Evolutionary conservation across 2,888 invertebrate genomes (phyloP).

Genomic region (Pammene aurita): DNA sequence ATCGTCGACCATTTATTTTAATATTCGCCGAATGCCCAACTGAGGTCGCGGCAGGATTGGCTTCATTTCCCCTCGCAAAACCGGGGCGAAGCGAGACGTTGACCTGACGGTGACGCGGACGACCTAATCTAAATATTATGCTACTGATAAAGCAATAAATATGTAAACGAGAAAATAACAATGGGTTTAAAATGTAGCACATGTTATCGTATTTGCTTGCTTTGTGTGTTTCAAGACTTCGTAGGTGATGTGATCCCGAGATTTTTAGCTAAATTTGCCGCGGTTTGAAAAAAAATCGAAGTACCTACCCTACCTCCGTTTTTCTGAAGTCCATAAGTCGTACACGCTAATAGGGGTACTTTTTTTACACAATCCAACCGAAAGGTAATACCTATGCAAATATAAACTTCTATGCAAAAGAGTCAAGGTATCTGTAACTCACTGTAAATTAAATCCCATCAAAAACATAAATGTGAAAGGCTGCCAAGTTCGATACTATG

Average conservation of each 20-base stretch:
- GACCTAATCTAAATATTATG: slow-evolving; percentile 30
- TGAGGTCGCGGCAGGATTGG: slow-evolving; percentile 15
- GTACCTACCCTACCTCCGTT: too few relatives aligned
- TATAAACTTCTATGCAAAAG: too few relatives aligned
- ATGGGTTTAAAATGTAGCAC: slow-evolving; percentile 24
- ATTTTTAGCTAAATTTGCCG: neutral
- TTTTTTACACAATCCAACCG: too few relatives aligned
- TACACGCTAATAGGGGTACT: too few relatives aligned
- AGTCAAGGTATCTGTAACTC: too few relatives aligned
- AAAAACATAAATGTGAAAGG: too few relatives aligned
- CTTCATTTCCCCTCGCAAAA: slow-evolving; percentile 24
- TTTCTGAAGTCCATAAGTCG: too few relatives aligned
- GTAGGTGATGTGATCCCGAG: neutral
- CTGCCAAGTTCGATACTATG: too few relatives aligned
- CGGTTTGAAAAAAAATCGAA: too few relatives aligned
- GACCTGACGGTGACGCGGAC: slow-evolving; percentile 20
- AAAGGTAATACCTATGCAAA: too few relatives aligned
- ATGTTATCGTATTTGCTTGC: slow-evolving; percentile 3
- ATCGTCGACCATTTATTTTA: neutral
- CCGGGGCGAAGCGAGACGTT: slow-evolving; percentile 21
- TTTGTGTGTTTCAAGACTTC: neutral
- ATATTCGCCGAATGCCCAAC: slow-evolving; percentile 4
- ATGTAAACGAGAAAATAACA: slow-evolving; percentile 32
- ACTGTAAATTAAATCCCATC: too few relatives aligned
- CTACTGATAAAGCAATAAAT: slow-evolving; percentile 28